A percentile compares a stretch with the other conserved stretches of the same genome.
Conservation (phyloP, 30 jellyfish, hydroid and myxozoan genomes). For the Chrysaora quinquecirrha region DNA sequence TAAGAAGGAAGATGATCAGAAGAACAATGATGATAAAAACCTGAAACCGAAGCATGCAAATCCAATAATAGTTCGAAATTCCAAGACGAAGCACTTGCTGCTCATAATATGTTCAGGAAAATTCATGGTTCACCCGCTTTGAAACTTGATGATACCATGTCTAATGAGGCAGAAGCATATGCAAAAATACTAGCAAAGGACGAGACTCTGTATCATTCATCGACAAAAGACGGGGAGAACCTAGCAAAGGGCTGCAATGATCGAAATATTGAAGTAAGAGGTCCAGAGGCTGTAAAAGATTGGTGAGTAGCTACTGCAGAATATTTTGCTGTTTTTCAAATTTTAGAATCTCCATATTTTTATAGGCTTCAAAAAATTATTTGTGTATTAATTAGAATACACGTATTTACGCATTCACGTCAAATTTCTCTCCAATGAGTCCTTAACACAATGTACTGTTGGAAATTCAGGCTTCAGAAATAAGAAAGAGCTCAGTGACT, state of each 20-base stretch:
- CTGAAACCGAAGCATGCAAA: neutral
- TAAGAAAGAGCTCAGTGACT: too few species aligned
- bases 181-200: slow-evolving; percentile 84
- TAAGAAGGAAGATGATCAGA: neutral
- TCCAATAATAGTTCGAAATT: slow-evolving; percentile 5
- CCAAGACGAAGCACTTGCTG: slow-evolving; percentile 77
- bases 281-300: slow-evolving; percentile 79
- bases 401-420: too few species aligned
- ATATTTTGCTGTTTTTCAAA: too few species aligned
- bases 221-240: slow-evolving; percentile 89
- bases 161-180: slow-evolving; percentile 83
- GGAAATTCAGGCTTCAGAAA: too few species aligned
- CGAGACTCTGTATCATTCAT: slow-evolving; percentile 80
- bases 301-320: slow-evolving; percentile 85
- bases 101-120: slow-evolving; percentile 82
- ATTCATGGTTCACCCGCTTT: slow-evolving; percentile 88
- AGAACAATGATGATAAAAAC: neutral
- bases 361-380: too few species aligned
- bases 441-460: too few species aligned
- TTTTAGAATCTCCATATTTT: too few species aligned
- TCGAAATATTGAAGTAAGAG: slow-evolving; percentile 51
- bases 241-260: slow-evolving; percentile 67
- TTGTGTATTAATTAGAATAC: too few species aligned
- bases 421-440: too few species aligned
- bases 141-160: slow-evolving; percentile 82